Conservation (phyloP, 2,888 invertebrate genomes). For the Caenorhabditis virilis region DNA sequence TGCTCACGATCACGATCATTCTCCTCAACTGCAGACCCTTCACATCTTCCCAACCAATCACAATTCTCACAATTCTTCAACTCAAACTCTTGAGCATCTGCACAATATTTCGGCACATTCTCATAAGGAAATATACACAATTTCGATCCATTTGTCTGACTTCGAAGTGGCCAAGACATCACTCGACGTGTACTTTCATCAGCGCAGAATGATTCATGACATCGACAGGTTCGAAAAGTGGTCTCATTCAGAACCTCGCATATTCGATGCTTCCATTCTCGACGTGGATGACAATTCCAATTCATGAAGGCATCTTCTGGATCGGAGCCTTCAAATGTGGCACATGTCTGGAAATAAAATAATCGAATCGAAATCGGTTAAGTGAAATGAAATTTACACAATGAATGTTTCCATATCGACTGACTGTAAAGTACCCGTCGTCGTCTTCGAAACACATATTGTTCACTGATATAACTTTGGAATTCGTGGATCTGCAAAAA, state of each 20-base stretch:
- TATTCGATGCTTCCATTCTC: conserved; percentile 26
- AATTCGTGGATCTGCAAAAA: neutral
- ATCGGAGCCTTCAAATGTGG: conserved; percentile 31
- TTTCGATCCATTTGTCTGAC: neutral
- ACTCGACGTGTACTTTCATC: no score
- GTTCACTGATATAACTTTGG: conserved; percentile 12
- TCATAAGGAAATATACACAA: neutral
- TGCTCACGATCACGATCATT: no score
- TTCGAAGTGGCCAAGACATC: conserved; percentile 21
- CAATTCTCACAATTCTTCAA: conserved; percentile 14
- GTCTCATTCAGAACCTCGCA: conserved; percentile 16
- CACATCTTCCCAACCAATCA: conserved; percentile 32
- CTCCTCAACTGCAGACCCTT: conserved; percentile 6
- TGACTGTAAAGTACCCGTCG: conserved; percentile 19
- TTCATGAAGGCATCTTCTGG: conserved; percentile 16
- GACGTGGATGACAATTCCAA: conserved; percentile 43
- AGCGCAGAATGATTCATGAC: conserved; percentile 30
- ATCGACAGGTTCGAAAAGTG: conserved; percentile 24
- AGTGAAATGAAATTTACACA: conserved; percentile 28
- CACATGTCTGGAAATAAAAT: conserved; percentile 38
- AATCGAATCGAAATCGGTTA: neutral
- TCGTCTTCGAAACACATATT: conserved; percentile 21
- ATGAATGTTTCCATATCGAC: conserved; percentile 14
- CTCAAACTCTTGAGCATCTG: neutral
- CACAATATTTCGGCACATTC: neutral